Evolutionary conservation across 2,113 vertebrate species (phyloP).

Genomic region (Macroglossus sobrinus): DNA sequence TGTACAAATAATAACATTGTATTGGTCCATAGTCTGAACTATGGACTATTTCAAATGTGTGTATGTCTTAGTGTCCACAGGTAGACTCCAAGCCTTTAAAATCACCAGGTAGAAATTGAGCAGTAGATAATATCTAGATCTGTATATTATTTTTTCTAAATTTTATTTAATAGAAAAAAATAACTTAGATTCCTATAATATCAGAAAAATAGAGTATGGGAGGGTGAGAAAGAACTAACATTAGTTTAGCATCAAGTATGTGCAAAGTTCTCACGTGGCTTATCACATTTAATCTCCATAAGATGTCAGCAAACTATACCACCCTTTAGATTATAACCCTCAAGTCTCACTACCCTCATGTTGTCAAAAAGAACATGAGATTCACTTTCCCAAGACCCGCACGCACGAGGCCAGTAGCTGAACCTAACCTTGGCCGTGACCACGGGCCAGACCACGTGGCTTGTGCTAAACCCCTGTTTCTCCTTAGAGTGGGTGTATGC

Average conservation of each 20-base stretch:
- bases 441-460: too few relatives aligned
- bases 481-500: accelerated
- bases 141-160: background rate
- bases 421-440: background rate
- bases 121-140: background rate
- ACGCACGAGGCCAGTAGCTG: accelerated
- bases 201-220: background rate
- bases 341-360: background rate
- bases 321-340: background rate
- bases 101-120: background rate
- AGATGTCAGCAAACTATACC: background rate
- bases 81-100: background rate
- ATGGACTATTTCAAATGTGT: background rate
- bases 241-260: accelerated
- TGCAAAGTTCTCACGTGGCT: background rate
- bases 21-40: background rate
- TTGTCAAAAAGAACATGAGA: background rate
- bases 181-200: background rate
- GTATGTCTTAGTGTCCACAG: background rate
- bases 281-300: background rate
- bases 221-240: accelerated
- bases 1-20: background rate
- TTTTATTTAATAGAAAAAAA: background rate
- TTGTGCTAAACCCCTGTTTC: background rate
- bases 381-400: background rate